Conservation (phyloP, 2,113 vertebrate species). For the Anguilla japonica region DNA sequence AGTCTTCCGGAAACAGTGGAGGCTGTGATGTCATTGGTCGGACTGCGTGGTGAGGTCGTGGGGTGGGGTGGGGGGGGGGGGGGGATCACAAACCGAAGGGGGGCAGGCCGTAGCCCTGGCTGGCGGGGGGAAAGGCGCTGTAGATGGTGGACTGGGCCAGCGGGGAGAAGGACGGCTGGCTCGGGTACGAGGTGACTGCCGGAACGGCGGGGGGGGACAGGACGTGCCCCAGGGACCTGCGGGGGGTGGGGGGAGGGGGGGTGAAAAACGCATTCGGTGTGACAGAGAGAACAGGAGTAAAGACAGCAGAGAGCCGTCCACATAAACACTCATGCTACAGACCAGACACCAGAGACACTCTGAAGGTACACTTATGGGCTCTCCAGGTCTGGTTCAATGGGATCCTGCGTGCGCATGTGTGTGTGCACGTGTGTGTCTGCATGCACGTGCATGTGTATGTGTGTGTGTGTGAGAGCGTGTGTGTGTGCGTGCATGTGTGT, state of each 20-base stretch:
- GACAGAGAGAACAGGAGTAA: not conserved
- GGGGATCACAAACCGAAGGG: slow-evolving; percentile 85
- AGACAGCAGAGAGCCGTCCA: too few species aligned
- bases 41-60: not conserved
- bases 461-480: too few species aligned
- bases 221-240: slow-evolving; percentile 77
- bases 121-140: slow-evolving; percentile 86
- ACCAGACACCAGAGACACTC: not conserved
- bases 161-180: slow-evolving; percentile 81
- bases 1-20: not conserved
- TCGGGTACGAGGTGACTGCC: slow-evolving; percentile 79
- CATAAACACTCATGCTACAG: not conserved
- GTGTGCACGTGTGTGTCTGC: not conserved
- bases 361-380: not conserved
- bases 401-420: too few species aligned
- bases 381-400: not conserved
- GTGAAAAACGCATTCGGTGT: not conserved
- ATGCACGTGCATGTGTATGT: not conserved
- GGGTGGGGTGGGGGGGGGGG: not conserved
- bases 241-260: not conserved
- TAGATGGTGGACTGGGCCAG: slow-evolving; percentile 86
- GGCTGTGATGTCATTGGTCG: slow-evolving; percentile 1
- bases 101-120: slow-evolving; percentile 93
- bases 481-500: too few species aligned
- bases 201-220: slow-evolving; percentile 77